Evolutionary conservation across 2,888 invertebrate genomes (phyloP).

Genomic region (Labia minor): DNA sequence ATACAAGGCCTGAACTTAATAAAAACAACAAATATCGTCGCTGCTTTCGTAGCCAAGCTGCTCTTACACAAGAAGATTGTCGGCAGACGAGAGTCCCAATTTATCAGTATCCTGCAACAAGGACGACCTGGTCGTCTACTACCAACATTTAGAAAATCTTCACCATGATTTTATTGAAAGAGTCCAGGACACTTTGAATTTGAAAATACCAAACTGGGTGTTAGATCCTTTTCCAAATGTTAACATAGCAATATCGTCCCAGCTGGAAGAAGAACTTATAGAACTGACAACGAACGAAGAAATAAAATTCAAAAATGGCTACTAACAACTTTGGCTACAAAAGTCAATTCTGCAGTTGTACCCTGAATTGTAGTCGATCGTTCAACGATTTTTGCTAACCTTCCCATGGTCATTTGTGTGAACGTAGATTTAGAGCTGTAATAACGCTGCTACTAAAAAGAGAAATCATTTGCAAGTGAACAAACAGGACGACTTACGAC

Average conservation of each 20-base stretch:
- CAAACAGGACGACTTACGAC: no score
- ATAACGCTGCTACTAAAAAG: no score
- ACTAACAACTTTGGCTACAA: no score
- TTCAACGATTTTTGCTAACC: no score
- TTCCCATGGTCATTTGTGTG: no score
- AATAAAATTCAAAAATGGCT: constrained; percentile 21
- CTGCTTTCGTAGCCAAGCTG: constrained; percentile 29
- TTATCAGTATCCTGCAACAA: constrained; percentile 15
- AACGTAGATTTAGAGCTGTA: no score
- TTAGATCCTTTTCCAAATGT: constrained; percentile 27
- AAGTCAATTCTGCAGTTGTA: no score
- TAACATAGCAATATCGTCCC: constrained; percentile 23
- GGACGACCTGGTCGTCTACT: constrained; percentile 25
- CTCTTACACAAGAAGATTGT: constrained; percentile 29
- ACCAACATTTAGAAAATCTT: constrained; percentile 26
- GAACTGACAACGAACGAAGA: constrained; percentile 28
- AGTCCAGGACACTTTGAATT: constrained; percentile 27
- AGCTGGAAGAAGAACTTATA: constrained; percentile 28
- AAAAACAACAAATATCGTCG: constrained; percentile 31
- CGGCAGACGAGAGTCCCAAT: constrained; percentile 27
- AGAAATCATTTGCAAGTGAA: no score
- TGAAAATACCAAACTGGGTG: constrained; percentile 28
- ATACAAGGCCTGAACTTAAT: constrained; percentile 28
- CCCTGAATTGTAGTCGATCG: no score
- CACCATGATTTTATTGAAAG: constrained; percentile 27